A percentile compares a stretch with the other conserved stretches of the same genome.
Conservation (phyloP, 2,888 invertebrate species). For the Hecatera dysodea region DNA sequence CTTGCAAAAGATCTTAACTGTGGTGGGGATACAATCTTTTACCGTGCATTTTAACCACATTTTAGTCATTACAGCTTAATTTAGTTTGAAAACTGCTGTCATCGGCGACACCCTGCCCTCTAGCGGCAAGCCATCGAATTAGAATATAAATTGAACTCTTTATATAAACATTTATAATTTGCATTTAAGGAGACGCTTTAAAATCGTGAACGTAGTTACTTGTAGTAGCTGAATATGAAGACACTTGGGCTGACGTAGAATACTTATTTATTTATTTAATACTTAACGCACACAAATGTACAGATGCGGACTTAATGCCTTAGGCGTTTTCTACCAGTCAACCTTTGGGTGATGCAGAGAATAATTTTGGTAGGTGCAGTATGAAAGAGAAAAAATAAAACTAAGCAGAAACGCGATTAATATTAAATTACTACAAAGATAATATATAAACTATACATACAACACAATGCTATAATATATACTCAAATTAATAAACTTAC, state of each 20-base stretch:
- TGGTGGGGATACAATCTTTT: conserved; percentile 49
- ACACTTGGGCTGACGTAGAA: neutral
- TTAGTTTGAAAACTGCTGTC: conserved; percentile 75
- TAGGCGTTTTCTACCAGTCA: too few species aligned
- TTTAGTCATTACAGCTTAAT: conserved; percentile 66
- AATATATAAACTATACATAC: too few species aligned
- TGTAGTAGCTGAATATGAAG: neutral
- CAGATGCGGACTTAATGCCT: too few species aligned
- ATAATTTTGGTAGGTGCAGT: too few species aligned
- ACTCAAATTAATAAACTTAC: too few species aligned
- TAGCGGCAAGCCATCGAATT: conserved; percentile 83
- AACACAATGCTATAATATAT: too few species aligned
- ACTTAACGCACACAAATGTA: too few species aligned
- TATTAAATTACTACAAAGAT: too few species aligned
- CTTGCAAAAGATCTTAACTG: conserved; percentile 40
- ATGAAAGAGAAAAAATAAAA: too few species aligned
- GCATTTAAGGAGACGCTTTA: conserved; percentile 79
- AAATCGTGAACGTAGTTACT: neutral
- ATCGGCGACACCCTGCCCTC: conserved; percentile 76
- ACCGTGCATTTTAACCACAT: conserved; percentile 53
- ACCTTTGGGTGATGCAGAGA: too few species aligned
- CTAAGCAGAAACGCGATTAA: too few species aligned
- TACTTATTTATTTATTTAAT: neutral
- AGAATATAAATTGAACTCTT: conserved; percentile 89
- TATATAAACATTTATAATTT: conserved; percentile 88